These are phyloP conservation scores for Dromaius novaehollandiae DNA, from an alignment of 2,113 vertebrate species.

Conservation along the genomic window DNA sequence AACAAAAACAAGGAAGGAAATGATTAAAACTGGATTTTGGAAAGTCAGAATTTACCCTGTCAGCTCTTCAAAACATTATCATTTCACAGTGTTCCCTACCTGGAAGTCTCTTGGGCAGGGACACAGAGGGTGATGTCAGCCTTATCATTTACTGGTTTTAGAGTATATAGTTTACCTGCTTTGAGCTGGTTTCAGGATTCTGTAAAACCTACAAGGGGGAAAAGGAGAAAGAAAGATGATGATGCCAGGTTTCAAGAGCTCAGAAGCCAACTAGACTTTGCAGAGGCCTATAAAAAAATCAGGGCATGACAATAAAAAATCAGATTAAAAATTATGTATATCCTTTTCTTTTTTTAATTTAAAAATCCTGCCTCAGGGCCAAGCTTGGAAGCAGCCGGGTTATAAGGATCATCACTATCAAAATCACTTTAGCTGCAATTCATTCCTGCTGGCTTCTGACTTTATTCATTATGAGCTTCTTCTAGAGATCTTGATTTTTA, in stretches of 20 bases:
- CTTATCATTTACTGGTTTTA: constrained; percentile 30
- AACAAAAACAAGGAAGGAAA: neutral
- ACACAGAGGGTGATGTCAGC: neutral
- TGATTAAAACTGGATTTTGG: constrained; percentile 28
- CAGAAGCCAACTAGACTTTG: constrained; percentile 62
- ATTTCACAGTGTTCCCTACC: neutral
- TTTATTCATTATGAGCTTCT: constrained; percentile 72
- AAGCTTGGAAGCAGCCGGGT: constrained; percentile 72
- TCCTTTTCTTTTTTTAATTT: constrained; percentile 72
- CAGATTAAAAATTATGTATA: constrained; percentile 73
- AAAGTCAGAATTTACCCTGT: neutral
- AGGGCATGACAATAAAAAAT: constrained; percentile 57
- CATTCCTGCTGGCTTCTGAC: constrained; percentile 73
- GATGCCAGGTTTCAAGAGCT: constrained; percentile 61
- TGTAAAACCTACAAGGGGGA: constrained; percentile 58
- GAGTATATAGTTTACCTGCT: constrained; percentile 18
- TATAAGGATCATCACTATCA: constrained; percentile 73
- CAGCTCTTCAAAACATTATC: neutral
- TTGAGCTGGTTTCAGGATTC: constrained; percentile 56
- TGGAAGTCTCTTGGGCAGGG: neutral
- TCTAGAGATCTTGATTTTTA: constrained; percentile 73
- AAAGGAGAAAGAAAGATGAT: constrained; percentile 31
- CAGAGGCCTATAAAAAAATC: constrained; percentile 58
- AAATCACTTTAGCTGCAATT: constrained; percentile 75
- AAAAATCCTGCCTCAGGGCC: constrained; percentile 75